A percentile compares a stretch with the other conserved stretches of the same genome.
phyloP scores from a whole-genome alignment of 2,888 invertebrate genomes.

The Polydesmus complanatus region DNA sequence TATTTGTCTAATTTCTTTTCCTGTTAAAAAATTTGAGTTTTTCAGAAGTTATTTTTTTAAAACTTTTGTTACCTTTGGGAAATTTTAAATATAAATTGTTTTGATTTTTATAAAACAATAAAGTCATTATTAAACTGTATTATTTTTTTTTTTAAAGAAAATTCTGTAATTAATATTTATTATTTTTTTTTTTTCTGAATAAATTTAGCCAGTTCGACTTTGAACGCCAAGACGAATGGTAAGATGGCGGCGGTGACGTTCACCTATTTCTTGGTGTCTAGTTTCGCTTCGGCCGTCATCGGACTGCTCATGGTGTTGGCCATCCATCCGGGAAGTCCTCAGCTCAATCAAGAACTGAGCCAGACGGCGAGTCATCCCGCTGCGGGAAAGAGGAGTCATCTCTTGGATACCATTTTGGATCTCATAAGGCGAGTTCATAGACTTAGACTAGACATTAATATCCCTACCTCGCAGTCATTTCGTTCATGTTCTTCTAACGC shows the following conservation, averaged over 20 bases:
- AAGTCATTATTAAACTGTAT: no score
- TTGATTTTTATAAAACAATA: no score
- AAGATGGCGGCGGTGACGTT: slow-evolving; percentile 69
- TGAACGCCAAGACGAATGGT: slow-evolving; percentile 74
- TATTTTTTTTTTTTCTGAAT: slow-evolving; percentile 24
- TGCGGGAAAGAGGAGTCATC: slow-evolving; percentile 38
- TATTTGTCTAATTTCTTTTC: no score
- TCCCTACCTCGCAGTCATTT: no score
- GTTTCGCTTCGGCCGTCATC: slow-evolving; percentile 62
- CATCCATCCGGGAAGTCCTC: slow-evolving; percentile 65
- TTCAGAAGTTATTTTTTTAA: no score
- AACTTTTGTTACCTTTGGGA: no score
- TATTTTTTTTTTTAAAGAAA: no score
- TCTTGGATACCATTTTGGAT: slow-evolving; percentile 75
- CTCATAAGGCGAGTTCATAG: slow-evolving; percentile 60
- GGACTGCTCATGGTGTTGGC: slow-evolving; percentile 56
- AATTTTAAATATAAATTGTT: no score
- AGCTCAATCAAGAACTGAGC: slow-evolving; percentile 34
- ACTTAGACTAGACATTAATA: no score
- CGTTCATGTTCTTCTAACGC: no score
- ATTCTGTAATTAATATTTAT: neutral
- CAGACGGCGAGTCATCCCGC: slow-evolving; percentile 26
- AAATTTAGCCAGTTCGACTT: slow-evolving; percentile 69
- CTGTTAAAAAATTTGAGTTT: no score
- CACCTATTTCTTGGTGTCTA: slow-evolving; percentile 63